Evolutionary conservation across 2,113 vertebrate genomes (phyloP).

Genomic region (Mirza zaza): DNA sequence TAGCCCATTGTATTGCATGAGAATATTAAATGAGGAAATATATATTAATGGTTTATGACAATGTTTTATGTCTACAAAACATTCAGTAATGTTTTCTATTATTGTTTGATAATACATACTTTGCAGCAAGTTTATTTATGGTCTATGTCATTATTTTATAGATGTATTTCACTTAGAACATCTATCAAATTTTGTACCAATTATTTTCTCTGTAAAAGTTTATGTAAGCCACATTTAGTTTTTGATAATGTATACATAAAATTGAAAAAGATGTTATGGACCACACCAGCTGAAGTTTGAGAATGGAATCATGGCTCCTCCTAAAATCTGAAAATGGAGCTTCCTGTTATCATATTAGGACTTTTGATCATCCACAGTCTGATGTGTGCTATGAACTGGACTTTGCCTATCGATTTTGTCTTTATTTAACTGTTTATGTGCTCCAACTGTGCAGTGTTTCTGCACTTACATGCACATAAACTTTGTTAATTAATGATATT

Average conservation of each 20-base stretch:
- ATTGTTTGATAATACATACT: background rate
- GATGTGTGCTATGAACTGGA: rapidly evolving
- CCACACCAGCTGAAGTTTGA: background rate
- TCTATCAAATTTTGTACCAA: background rate
- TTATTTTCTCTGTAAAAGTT: background rate
- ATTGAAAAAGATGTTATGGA: background rate
- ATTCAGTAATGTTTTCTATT: background rate
- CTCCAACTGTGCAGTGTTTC: background rate
- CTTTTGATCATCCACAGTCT: background rate
- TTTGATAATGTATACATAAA: background rate
- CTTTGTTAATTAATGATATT: background rate
- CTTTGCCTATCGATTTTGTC: background rate
- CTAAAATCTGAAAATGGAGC: background rate
- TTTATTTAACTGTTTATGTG: background rate
- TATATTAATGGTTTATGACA: background rate
- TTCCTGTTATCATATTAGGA: background rate
- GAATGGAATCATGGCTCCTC: background rate
- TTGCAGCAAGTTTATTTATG: background rate
- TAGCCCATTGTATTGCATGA: background rate
- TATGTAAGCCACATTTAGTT: background rate
- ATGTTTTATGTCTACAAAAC: rapidly evolving
- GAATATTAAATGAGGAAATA: background rate
- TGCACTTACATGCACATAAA: background rate
- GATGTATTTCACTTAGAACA: background rate
- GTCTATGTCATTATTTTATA: background rate